Evolutionary conservation across 2,888 invertebrate genomes (phyloP), one percentile per base, ranked within the genome.

Genomic region (Pseudococcus longispinus): DNA sequence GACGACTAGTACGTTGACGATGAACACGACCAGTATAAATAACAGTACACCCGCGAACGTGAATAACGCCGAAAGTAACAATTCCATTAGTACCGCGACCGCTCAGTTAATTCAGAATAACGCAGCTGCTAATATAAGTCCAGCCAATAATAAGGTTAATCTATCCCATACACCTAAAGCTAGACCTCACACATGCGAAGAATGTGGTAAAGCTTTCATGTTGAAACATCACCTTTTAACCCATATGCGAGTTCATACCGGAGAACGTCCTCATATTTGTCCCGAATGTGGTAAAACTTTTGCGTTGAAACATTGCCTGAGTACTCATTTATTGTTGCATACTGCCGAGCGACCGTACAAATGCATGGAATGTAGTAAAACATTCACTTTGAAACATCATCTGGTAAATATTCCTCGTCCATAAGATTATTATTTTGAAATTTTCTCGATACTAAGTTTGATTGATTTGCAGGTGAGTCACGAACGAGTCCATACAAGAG

Each of bases 351-450:
- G 96, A 89, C 96, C 96, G 74, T 96, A 95, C 91, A 94, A 95
- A 90, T 96, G 96, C 90, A 93, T 93, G 88, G 96, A 96, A 91
- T 96, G 96, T 91, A 96, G 95, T 91, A 96, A 96, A 92, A 95
- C 95, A 88, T 96, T 96, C 90, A 96, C 96, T 0, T 91, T 96
- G 88, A 96, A 96, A 90, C 96, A 96, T 91, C 96, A 96, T 91
- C 92, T 96, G 89, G 89, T 90, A 83, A 88, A 89, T 88, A 88
- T 9, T n/a, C 23, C 8, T 51, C n/a, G 6, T n/a, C n/a, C n/a
- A 2, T 3, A n/a, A 51, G 4, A 15, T 46, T 13, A 3, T 15
- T 15, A 46, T 1, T 46, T 15, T 46, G 13, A 13, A 46, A 13
- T 9, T 13, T 3, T 3, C n/a, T 51, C n/a, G 0, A 0, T 60